These are phyloP conservation scores for Drosophila ogumai DNA, from an alignment of 1,140 invertebrate genomes.

Conservation along the genomic window DNA sequence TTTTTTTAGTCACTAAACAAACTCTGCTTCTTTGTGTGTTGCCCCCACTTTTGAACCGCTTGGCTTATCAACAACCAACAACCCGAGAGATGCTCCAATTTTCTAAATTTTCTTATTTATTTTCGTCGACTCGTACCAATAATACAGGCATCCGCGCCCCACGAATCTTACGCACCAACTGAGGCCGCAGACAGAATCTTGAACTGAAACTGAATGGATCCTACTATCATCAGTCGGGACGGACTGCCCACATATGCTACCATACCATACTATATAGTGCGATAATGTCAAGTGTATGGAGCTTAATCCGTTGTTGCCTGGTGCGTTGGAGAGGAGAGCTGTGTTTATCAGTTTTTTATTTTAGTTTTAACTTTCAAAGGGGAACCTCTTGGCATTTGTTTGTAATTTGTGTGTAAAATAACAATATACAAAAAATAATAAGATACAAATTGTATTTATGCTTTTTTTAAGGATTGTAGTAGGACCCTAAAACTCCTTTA, in stretches of 20 bases:
- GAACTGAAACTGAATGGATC: conserved; percentile 47
- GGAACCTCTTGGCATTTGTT: background rate
- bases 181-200: conserved; percentile 39
- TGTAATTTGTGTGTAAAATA: background rate
- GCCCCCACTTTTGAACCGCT: conserved; percentile 26
- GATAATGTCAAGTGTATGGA: conserved; percentile 52
- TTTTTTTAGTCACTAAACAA: conserved; percentile 15
- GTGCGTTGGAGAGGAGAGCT: conserved; percentile 34
- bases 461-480: too few species aligned
- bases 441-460: too few species aligned
- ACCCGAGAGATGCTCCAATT: conserved; percentile 40
- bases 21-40: background rate
- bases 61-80: conserved; percentile 30
- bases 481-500: background rate
- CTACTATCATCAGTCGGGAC: conserved; percentile 18
- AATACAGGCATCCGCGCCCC: conserved; percentile 53
- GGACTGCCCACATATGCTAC: conserved; percentile 29
- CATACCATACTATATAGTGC: conserved; percentile 30
- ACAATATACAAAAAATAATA: too few species aligned
- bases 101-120: conserved; percentile 32
- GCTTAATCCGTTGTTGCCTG: conserved; percentile 74
- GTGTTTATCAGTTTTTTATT: conserved; percentile 54
- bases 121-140: conserved; percentile 30
- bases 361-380: background rate
- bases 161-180: conserved; percentile 77